These are phyloP conservation scores for Drosophila albomicans DNA, from an alignment of 1,140 invertebrate genomes.

Conservation along the genomic window DNA sequence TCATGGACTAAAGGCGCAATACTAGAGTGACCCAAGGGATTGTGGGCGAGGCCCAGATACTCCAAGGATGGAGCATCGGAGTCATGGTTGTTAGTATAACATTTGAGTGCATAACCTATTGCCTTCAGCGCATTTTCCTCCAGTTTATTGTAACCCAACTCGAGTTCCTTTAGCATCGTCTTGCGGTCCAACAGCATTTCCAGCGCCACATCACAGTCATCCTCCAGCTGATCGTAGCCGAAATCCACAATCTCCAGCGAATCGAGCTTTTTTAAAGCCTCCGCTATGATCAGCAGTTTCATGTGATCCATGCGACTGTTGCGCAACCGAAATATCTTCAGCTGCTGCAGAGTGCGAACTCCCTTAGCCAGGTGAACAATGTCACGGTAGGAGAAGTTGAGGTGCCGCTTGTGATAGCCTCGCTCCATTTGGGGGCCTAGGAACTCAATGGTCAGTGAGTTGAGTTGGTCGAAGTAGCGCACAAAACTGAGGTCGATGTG, in stretches of 20 bases:
- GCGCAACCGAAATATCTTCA: conserved; percentile 68
- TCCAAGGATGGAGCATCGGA: conserved; percentile 17
- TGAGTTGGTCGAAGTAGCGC: conserved; percentile 58
- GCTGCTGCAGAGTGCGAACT: conserved; percentile 33
- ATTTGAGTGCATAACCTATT: conserved; percentile 45
- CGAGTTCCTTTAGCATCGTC: conserved; percentile 40
- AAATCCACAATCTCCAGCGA: conserved; percentile 64
- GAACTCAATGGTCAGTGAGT: conserved; percentile 63
- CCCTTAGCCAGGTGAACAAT: conserved; percentile 58
- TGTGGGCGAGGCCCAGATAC: conserved; percentile 69
- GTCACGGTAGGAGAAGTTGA: conserved; percentile 67
- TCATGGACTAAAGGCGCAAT: conserved; percentile 25
- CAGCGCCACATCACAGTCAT: conserved; percentile 55
- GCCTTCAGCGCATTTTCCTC: conserved; percentile 11
- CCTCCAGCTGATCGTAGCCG: conserved; percentile 62
- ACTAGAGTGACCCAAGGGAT: conserved; percentile 34
- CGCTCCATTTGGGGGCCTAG: conserved; percentile 52
- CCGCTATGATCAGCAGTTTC: conserved; percentile 54
- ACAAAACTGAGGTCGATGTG: conserved; percentile 72
- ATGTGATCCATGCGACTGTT: conserved; percentile 61
- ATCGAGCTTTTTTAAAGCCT: conserved; percentile 36
- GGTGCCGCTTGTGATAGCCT: conserved; percentile 62
- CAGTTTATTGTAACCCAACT: conserved; percentile 67
- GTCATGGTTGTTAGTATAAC: background rate
- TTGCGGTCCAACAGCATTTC: conserved; percentile 46